phyloP scores from a whole-genome alignment of 2,888 invertebrate genomes.

The Nowickia ferox region DNA sequence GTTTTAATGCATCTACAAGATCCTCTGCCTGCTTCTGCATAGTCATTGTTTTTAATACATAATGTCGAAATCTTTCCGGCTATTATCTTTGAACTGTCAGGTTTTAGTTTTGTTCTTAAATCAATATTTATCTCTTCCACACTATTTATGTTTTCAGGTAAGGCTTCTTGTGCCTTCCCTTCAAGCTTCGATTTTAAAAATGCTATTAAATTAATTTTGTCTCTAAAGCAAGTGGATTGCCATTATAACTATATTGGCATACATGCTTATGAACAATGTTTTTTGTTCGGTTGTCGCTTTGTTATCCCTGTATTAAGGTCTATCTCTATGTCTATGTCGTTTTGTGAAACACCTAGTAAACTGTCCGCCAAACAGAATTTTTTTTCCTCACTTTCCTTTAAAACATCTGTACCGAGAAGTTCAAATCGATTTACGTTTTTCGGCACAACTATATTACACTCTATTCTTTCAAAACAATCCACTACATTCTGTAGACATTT shows the following conservation, averaged over 20 bases:
- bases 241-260: not conserved
- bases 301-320: not conserved
- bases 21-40: not conserved
- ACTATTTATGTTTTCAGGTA: not conserved
- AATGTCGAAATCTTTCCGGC: not conserved
- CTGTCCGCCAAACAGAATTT: not conserved
- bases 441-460: constrained; percentile 2
- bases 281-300: not conserved
- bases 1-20: not conserved
- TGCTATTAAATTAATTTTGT: not conserved
- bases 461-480: constrained; percentile 9
- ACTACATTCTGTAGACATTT: constrained; percentile 18
- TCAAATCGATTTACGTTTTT: not conserved
- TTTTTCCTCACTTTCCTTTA: constrained; percentile 9
- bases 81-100: not conserved
- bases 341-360: not conserved
- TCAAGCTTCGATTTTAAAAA: not conserved
- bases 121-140: not conserved
- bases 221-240: not conserved
- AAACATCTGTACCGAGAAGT: not conserved
- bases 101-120: too few relatives aligned
- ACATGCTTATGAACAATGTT: not conserved
- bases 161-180: not conserved
- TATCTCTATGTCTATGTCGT: not conserved
- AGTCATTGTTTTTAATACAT: not conserved